Evolutionary conservation across 2,888 invertebrate genomes (phyloP).

Genomic region (Coenonympha glycerion): DNA sequence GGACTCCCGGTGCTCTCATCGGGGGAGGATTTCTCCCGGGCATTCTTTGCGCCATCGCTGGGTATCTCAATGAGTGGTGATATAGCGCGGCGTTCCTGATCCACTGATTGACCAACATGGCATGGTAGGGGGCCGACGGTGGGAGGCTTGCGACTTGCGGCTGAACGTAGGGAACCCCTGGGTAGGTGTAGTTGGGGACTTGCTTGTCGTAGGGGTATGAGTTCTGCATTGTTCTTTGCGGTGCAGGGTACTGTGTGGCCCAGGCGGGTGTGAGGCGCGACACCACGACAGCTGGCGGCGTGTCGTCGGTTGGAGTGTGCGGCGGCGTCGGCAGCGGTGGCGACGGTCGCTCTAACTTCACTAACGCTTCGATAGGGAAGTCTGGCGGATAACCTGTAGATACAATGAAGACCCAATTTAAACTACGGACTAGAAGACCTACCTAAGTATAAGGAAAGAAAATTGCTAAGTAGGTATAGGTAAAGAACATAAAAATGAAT

Average conservation of each 20-base stretch:
- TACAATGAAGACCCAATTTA: constrained; percentile 28
- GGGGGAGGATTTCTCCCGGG: constrained; percentile 73
- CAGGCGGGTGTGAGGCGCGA: constrained; percentile 60
- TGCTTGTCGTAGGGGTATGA: constrained; percentile 65
- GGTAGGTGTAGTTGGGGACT: constrained; percentile 52
- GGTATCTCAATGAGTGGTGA: constrained; percentile 75
- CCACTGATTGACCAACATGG: constrained; percentile 83
- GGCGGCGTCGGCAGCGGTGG: constrained; percentile 83
- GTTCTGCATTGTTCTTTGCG: constrained; percentile 54
- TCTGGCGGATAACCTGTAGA: constrained; percentile 76
- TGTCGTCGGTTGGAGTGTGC: constrained; percentile 81
- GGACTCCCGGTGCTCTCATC: constrained; percentile 73
- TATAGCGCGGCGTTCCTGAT: constrained; percentile 82
- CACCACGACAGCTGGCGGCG: constrained; percentile 67
- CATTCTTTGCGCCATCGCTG: constrained; percentile 68
- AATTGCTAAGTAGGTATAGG: too few species aligned
- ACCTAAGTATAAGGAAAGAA: too few species aligned
- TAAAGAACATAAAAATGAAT: too few species aligned
- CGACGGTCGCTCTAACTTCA: constrained; percentile 77
- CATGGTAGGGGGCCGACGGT: constrained; percentile 71
- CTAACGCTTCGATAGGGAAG: constrained; percentile 74
- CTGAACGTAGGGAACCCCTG: constrained; percentile 65
- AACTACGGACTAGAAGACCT: constrained; percentile 1
- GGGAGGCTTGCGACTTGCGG: constrained; percentile 65
- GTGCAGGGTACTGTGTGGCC: constrained; percentile 56